These are phyloP conservation scores for Tetranychus truncatus DNA, from an alignment of 2,888 invertebrate genomes.

Conservation along the genomic window DNA sequence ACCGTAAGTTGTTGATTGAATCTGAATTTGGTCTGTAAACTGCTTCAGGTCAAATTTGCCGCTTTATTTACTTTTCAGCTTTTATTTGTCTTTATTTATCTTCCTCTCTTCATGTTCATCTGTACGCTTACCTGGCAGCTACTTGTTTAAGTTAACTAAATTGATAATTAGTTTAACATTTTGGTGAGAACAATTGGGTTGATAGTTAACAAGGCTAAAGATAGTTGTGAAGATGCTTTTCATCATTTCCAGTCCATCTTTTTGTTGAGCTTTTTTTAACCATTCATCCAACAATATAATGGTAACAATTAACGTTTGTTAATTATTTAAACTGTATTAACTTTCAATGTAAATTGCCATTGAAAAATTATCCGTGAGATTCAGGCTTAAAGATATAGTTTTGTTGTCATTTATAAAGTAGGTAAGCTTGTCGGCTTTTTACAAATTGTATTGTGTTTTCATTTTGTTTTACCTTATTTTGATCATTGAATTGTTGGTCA, in stretches of 20 bases:
- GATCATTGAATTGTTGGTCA: too few species aligned
- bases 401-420: too few species aligned
- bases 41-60: not conserved
- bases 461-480: too few species aligned
- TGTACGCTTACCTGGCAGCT: not conserved
- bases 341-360: too few species aligned
- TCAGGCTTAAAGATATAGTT: too few species aligned
- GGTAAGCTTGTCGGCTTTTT: too few species aligned
- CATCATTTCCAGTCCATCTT: not conserved
- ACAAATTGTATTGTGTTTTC: too few species aligned
- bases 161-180: not conserved
- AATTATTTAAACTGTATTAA: too few species aligned
- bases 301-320: too few species aligned
- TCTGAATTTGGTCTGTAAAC: not conserved
- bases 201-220: not conserved
- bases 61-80: not conserved
- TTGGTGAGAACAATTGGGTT: slow-evolving; percentile 1
- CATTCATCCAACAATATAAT: too few species aligned
- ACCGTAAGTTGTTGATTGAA: not conserved
- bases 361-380: too few species aligned
- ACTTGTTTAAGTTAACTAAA: not conserved
- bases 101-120: not conserved
- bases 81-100: not conserved
- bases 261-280: too few species aligned
- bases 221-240: not conserved